Percentiles rank a stretch among this genome's conserved stretches.
Conservation (phyloP, 2,888 invertebrate genomes). For the Acrobasis suavella region DNA sequence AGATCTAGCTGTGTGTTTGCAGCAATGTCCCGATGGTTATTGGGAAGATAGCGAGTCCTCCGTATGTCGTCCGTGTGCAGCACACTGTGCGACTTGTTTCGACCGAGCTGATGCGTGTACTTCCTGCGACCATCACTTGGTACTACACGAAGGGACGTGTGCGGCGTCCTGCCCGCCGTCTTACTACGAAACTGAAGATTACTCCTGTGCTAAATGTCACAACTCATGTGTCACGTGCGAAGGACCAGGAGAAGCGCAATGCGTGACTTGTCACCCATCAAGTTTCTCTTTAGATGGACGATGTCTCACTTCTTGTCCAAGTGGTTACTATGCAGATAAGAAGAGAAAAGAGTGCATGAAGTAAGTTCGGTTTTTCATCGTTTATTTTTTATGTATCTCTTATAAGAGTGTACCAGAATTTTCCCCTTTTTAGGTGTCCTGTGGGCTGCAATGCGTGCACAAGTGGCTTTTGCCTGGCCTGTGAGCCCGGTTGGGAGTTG, state of each 20-base stretch:
- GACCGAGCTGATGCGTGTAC: slow-evolving; percentile 92
- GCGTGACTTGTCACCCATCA: slow-evolving; percentile 90
- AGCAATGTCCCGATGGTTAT: slow-evolving; percentile 94
- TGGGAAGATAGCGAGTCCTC: slow-evolving; percentile 89
- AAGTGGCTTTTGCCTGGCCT: slow-evolving; percentile 87
- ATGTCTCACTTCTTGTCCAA: slow-evolving; percentile 88
- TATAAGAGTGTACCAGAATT: too few relatives aligned
- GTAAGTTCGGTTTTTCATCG: slow-evolving; percentile 49
- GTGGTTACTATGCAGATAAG: slow-evolving; percentile 88
- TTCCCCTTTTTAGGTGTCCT: slow-evolving; percentile 80
- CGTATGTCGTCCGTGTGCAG: slow-evolving; percentile 92
- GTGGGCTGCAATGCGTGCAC: slow-evolving; percentile 90
- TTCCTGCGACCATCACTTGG: slow-evolving; percentile 93
- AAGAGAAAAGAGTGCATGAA: slow-evolving; percentile 90
- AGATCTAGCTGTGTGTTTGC: slow-evolving; percentile 92
- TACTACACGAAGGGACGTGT: slow-evolving; percentile 91
- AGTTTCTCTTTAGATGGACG: slow-evolving; percentile 87
- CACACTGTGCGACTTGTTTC: slow-evolving; percentile 93
- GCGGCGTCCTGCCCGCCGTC: slow-evolving; percentile 91
- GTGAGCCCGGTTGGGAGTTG: slow-evolving; percentile 88
- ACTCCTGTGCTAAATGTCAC: slow-evolving; percentile 91
- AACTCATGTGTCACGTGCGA: slow-evolving; percentile 90
- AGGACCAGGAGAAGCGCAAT: slow-evolving; percentile 89
- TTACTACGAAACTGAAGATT: slow-evolving; percentile 93
- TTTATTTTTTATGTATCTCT: too few relatives aligned